Evolutionary conservation across 2,888 invertebrate genomes (phyloP), one percentile per base, ranked within the genome.

Genomic region (Stenolophus ochropezus): DNA sequence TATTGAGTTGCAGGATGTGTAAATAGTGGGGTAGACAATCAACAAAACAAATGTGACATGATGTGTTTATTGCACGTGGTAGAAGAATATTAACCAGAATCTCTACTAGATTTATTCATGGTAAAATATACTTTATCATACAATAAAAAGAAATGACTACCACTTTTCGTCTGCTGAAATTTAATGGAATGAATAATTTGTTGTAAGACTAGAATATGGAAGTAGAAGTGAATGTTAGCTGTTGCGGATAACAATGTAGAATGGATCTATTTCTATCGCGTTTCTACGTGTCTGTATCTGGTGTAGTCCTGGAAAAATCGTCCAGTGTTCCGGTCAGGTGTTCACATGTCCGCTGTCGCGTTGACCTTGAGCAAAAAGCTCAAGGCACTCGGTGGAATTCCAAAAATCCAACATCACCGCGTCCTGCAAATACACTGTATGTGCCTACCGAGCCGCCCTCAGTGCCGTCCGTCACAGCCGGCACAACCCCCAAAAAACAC

Each of bases 311-410:
- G 65, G 65, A 75, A 75, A 75, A 75, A 53, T 53, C n/a, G 21
- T 47, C 49, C 73, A 47, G 75, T 75, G 75, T 51, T 75, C 75
- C 75, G 75, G 75, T 75, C 53, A 53, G 51, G 53, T 53, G 75
- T 51, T 23, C 75, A 75, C 27, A 53, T 75, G 75, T 75, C 47
- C 51, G 42, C 27, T 75, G 75, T 75, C 75, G 27, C 53, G 53
- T 27, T 75, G 75, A 75, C 75, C 75, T 75, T 75, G 75, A 18
- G 75, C 56, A 75, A 75, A 75, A 75, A 75, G 75, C 75, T 75
- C 75, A 75, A 75, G 75, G 75, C 75, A 75, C 75, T 75, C 75
- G 27, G 14, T 53, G 75, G 75, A 75, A 75, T 75, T 75, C 51
- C 53, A 75, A 56, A 75, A 75, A 75, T 75, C 51, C 75, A 25